Percentiles rank a stretch among this genome's conserved stretches.
These are phyloP conservation scores for Tetragnatha versicolor DNA, from an alignment of 1,140 invertebrate genomes.

Conservation along the genomic window DNA sequence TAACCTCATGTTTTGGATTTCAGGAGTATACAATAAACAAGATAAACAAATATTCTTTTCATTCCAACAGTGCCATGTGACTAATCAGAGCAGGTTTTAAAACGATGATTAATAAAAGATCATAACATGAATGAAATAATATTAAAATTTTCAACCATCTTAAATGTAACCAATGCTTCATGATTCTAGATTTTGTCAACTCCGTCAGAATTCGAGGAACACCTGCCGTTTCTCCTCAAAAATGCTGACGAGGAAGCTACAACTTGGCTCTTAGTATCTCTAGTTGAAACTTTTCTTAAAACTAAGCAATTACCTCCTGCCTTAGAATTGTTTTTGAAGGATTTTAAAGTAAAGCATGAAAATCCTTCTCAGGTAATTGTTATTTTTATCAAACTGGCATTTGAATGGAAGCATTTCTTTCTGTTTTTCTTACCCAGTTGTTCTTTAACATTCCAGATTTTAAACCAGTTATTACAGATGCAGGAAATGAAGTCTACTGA, in stretches of 20 bases:
- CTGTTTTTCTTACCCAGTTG: not conserved
- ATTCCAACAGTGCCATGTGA: no score
- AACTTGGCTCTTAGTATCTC: constrained; percentile 13
- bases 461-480: constrained; percentile 15
- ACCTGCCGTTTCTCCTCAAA: not conserved
- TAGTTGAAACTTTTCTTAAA: constrained; percentile 18
- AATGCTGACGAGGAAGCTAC: constrained; percentile 11
- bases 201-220: constrained; percentile 25
- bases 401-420: no score
- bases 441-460: constrained; percentile 1
- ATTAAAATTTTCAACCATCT: no score
- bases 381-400: constrained; percentile 3
- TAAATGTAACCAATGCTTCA: not conserved
- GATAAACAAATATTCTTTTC: no score
- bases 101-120: no score
- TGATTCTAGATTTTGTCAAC: constrained; percentile 9
- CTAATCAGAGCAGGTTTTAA: no score
- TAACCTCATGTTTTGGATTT: no score
- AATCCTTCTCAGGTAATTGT: not conserved
- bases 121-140: no score
- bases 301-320: constrained; percentile 5
- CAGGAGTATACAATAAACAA: no score
- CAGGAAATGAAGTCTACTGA: not conserved
- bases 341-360: not conserved
- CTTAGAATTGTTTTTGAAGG: not conserved